phyloP scores from a whole-genome alignment of 2,113 vertebrate genomes.

The Brachypteracias leptosomus region DNA sequence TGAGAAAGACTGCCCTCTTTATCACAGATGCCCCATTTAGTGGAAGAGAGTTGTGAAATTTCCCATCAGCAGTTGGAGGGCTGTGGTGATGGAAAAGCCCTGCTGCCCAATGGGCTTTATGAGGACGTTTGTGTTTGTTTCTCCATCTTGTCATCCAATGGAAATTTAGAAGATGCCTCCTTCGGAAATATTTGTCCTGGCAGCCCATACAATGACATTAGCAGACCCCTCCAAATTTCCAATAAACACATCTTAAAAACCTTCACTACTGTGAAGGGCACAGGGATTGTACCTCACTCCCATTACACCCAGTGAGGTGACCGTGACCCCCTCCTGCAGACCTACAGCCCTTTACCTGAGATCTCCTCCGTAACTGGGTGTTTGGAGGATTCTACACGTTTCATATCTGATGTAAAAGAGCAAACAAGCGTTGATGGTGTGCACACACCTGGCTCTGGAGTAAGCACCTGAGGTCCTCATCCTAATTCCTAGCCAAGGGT shows the following conservation, averaged over 20 bases:
- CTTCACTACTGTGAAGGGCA: background rate
- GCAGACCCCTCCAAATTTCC: background rate
- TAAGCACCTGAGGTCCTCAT: rapidly evolving
- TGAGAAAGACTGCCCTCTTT: background rate
- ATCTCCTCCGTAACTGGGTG: background rate
- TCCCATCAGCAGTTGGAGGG: background rate
- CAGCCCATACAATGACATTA: background rate
- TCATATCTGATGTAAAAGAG: background rate
- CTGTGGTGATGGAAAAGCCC: background rate
- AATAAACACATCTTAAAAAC: background rate
- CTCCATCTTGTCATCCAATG: rapidly evolving
- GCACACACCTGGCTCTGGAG: background rate
- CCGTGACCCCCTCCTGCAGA: rapidly evolving
- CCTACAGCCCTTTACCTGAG: background rate
- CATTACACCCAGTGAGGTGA: background rate
- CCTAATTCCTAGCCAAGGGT: background rate
- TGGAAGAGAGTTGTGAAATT: background rate
- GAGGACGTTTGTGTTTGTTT: rapidly evolving
- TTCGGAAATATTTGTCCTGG: background rate
- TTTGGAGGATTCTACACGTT: background rate
- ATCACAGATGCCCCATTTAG: background rate
- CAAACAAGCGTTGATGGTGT: rapidly evolving
- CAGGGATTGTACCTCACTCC: background rate
- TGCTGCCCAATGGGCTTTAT: background rate
- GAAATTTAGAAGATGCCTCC: background rate